These are phyloP conservation scores for Acanthurus lineatus DNA, from an alignment of 2,797 vertebrate genomes.

Conservation along the genomic window DNA sequence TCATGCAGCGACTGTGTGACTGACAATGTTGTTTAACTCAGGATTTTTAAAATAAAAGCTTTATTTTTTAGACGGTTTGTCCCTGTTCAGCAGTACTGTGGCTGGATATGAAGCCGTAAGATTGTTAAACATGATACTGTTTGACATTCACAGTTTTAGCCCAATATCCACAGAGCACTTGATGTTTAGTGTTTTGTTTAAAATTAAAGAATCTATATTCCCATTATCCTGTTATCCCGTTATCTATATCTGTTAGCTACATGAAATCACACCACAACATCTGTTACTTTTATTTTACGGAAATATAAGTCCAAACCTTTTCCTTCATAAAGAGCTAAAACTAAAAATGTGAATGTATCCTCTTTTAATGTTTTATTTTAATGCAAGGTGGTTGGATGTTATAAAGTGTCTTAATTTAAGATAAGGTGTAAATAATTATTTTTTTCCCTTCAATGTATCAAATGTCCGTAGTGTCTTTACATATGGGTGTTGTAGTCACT, in stretches of 20 bases:
- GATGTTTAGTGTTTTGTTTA: constrained; percentile 9
- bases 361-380: constrained; percentile 58
- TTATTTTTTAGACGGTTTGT: constrained; percentile 54
- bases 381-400: constrained; percentile 46
- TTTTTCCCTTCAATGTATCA: constrained; percentile 27
- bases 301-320: not conserved
- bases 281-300: constrained; percentile 4
- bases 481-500: constrained; percentile 11
- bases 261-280: not conserved
- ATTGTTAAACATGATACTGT: constrained; percentile 13
- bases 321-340: constrained; percentile 3
- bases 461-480: constrained; percentile 33
- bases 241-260: not conserved
- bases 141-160: constrained; percentile 39
- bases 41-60: constrained; percentile 70
- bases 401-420: constrained; percentile 65
- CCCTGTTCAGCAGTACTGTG: not conserved
- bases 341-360: constrained; percentile 2
- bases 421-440: constrained; percentile 43
- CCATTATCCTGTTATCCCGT: too few species aligned
- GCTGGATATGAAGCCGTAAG: not conserved
- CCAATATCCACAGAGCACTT: constrained; percentile 8
- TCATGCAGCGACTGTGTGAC: constrained; percentile 57
- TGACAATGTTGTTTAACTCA: constrained; percentile 78
- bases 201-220: constrained; percentile 4